A percentile compares a stretch with the other conserved stretches of the same genome.
Conservation (phyloP, 1,140 invertebrate genomes). For the Drosophila varians region DNA sequence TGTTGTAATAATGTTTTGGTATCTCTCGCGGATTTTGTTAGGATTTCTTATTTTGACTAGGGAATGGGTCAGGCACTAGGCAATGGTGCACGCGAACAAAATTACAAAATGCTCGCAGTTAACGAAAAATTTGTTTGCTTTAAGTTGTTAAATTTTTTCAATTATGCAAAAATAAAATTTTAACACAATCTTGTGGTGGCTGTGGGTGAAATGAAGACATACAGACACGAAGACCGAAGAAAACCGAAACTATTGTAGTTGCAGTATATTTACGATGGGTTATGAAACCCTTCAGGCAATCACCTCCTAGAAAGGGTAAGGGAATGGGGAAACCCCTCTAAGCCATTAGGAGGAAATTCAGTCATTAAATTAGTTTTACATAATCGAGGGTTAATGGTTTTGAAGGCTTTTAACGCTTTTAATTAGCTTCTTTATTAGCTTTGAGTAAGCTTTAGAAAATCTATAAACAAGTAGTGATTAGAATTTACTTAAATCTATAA, state of each 20-base stretch:
- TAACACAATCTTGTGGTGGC: slow-evolving; percentile 47
- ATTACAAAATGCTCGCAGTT: slow-evolving; percentile 68
- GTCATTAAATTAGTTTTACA: background rate
- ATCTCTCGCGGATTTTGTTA: background rate
- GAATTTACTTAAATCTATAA: too few relatives aligned
- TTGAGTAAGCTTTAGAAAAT: too few relatives aligned
- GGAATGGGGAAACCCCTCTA: background rate
- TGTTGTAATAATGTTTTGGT: slow-evolving; percentile 62
- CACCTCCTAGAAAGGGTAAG: slow-evolving; percentile 28
- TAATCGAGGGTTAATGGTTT: background rate
- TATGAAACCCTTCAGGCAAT: slow-evolving; percentile 34
- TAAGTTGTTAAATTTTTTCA: slow-evolving; percentile 68
- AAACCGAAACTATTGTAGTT: slow-evolving; percentile 2
- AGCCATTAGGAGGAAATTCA: background rate
- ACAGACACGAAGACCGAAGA: slow-evolving; percentile 21
- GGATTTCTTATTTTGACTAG: slow-evolving; percentile 24
- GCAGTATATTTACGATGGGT: slow-evolving; percentile 15
- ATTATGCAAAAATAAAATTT: slow-evolving; percentile 64
- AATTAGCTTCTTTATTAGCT: too few relatives aligned
- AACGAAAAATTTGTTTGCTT: slow-evolving; percentile 51
- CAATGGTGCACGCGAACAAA: slow-evolving; percentile 70
- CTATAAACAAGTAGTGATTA: too few relatives aligned
- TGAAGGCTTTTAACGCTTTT: background rate
- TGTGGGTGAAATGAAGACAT: slow-evolving; percentile 29
- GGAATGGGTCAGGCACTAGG: slow-evolving; percentile 49